Conservation (phyloP, 2,888 invertebrate genomes). For the Callyntrura guangdongensis region DNA sequence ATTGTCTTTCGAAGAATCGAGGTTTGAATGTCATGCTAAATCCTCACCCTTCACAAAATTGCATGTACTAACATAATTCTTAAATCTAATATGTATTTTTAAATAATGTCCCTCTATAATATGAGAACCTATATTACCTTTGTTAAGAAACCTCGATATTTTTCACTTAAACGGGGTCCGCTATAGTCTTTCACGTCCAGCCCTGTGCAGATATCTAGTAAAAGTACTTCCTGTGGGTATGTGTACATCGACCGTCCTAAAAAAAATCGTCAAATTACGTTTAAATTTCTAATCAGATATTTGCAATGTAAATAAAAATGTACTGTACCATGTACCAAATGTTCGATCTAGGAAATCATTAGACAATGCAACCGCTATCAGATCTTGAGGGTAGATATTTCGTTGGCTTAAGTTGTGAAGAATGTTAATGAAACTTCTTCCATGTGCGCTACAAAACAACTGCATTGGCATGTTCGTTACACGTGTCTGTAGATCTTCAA, state of each 20-base stretch:
- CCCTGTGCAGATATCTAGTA: constrained; percentile 67
- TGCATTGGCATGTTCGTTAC: constrained; percentile 87
- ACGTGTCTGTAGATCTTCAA: constrained; percentile 87
- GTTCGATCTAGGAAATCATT: constrained; percentile 65
- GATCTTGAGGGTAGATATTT: constrained; percentile 88
- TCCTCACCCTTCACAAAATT: too few species aligned
- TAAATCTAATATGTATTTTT: too few species aligned
- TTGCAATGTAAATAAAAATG: too few species aligned
- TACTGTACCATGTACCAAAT: constrained; percentile 30
- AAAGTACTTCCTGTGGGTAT: constrained; percentile 62
- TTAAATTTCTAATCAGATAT: not conserved
- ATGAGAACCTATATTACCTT: constrained; percentile 51
- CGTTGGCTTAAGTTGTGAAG: constrained; percentile 88
- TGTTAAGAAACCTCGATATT: constrained; percentile 68
- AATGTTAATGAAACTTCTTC: constrained; percentile 88
- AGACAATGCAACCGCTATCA: constrained; percentile 86
- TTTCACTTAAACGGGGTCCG: constrained; percentile 68
- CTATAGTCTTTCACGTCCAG: constrained; percentile 60
- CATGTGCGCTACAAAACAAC: constrained; percentile 87
- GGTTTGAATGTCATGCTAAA: too few species aligned
- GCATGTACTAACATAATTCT: too few species aligned
- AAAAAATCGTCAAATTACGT: not conserved
- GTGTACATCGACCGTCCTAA: constrained; percentile 72
- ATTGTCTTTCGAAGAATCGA: too few species aligned
- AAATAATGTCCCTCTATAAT: too few species aligned